Evolutionary conservation across 2,797 vertebrate genomes (phyloP), one percentile per base, ranked within the genome.

Genomic region (Tolypeutes matacus): DNA sequence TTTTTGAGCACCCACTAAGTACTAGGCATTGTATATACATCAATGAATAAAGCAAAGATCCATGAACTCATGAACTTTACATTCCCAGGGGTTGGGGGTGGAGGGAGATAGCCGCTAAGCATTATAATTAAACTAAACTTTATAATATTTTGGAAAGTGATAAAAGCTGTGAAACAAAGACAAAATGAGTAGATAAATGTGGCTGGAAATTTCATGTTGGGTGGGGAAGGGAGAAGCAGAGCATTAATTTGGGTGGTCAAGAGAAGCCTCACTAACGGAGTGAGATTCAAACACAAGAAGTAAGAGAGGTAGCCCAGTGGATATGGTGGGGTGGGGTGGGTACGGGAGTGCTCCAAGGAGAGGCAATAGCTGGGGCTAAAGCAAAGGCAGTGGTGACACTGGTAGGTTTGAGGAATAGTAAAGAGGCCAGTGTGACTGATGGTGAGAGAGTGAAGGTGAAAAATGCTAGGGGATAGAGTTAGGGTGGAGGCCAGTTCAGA

Each of bases 401-500:
- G 14, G 49, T 51, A 14, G 39, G 39, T n/a, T 62, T 69, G 39
- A 18, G 75, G 51, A 83, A 36, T 2, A 2, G 0, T 5, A 53
- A 70, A 12, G 81, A 90, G 29, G 1, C n/a, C n/a, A 5, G 5
- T 60, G 36, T 75, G 18, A 9, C 12, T 39, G 46, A 72, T 18
- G 21, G 7, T n/a, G 58, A 86, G 46, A 60, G 42, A 69, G 51
- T 6, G 29, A 27, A 58, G 11, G 27, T 1, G 14, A 11, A 76
- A 77, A 65, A 1, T 15, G 12, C 11, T 21, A 34, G 29, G 14
- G 15, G 34, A 42, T 10, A 25, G 29, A 17, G 17, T 25, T 53
- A 15, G 46, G 15, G 12, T 42, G 5, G 2, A 4, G 9, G 1
- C 27, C 25, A 2, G 10, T 13, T 17, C 12, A 4, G 25, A 2